phyloP scores from a whole-genome alignment of 2,113 vertebrate genomes.

The Cichladusa arquata region DNA sequence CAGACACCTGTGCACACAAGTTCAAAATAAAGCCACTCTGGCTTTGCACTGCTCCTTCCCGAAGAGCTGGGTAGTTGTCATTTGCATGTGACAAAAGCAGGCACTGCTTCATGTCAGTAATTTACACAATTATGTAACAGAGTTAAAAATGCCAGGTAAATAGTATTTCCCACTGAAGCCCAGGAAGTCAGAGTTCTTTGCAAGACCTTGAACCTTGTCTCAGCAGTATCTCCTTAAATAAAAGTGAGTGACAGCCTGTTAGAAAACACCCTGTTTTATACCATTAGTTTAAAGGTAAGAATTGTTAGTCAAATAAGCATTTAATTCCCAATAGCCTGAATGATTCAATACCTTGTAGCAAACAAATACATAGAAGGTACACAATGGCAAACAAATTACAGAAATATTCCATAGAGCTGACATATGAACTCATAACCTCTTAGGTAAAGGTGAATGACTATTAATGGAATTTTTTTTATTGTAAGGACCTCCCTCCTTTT shows the following conservation, averaged over 20 bases:
- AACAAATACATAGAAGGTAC: conserved; percentile 15
- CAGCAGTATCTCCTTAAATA: conserved; percentile 44
- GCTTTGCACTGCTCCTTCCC: conserved; percentile 16
- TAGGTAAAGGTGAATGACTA: conserved; percentile 61
- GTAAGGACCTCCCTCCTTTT: background rate
- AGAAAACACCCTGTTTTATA: conserved; percentile 38
- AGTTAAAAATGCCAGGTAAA: conserved; percentile 40
- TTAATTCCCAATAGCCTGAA: conserved; percentile 41
- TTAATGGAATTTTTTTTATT: conserved; percentile 56
- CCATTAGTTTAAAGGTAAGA: conserved; percentile 20
- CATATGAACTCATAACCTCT: conserved; percentile 52
- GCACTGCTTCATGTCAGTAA: conserved; percentile 22
- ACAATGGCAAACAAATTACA: conserved; percentile 58
- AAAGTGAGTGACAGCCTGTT: conserved; percentile 38
- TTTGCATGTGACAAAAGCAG: conserved; percentile 30
- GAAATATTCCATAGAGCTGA: conserved; percentile 22
- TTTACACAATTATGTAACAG: conserved; percentile 30
- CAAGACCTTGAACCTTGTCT: conserved; percentile 51
- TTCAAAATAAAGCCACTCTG: background rate
- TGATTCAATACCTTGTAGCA: conserved; percentile 41
- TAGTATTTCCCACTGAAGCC: background rate
- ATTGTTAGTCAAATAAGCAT: conserved; percentile 60
- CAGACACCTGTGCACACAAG: background rate
- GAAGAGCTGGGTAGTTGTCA: conserved; percentile 12
- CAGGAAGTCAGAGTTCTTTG: conserved; percentile 28